Percentiles rank a stretch among this genome's conserved stretches.
phyloP scores from a whole-genome alignment of 2,113 vertebrate genomes.

The Sceloporus tristichus region DNA sequence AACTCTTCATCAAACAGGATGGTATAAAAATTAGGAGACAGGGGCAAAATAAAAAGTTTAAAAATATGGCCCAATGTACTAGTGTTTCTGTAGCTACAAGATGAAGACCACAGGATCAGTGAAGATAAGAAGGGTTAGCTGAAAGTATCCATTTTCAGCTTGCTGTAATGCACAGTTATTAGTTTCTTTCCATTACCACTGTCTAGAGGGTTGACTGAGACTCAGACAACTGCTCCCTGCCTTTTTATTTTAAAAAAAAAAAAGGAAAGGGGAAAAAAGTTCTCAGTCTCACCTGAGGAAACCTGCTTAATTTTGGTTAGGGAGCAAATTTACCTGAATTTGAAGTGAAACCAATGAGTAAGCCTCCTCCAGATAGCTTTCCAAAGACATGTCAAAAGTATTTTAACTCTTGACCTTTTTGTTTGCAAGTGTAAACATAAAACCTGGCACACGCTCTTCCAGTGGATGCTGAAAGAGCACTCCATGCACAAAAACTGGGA shows the following conservation, averaged over 20 bases:
- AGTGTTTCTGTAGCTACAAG: too few species aligned
- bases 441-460: constrained; percentile 35
- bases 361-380: not conserved
- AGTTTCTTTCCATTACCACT: too few species aligned
- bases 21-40: not conserved
- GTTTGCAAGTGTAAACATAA: not conserved
- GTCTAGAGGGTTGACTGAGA: too few species aligned
- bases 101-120: too few species aligned
- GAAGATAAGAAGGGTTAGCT: too few species aligned
- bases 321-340: not conserved
- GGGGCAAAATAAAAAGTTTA: not conserved
- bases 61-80: too few species aligned
- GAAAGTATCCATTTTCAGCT: too few species aligned
- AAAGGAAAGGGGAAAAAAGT: too few species aligned
- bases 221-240: too few species aligned
- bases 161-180: too few species aligned
- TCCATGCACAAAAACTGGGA: not conserved
- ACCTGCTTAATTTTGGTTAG: not conserved
- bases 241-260: too few species aligned
- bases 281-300: not conserved
- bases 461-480: constrained; percentile 16
- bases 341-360: not conserved
- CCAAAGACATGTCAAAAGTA: not conserved
- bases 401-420: constrained; percentile 1
- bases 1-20: not conserved